Conservation (phyloP, 2,888 invertebrate genomes). For the Pelosia muscerda region DNA sequence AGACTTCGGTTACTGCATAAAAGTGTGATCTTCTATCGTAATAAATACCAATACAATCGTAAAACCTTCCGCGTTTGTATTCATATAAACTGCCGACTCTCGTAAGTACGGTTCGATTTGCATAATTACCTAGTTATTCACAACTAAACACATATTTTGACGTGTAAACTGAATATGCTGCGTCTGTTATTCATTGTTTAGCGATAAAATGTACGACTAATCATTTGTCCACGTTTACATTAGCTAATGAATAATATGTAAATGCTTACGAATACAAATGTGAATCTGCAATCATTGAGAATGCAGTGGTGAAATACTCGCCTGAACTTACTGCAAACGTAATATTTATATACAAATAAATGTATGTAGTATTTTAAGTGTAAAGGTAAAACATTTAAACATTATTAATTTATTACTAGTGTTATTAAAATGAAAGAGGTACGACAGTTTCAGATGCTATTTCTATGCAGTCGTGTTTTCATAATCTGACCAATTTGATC, state of each 20-base stretch:
- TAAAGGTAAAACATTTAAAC: too few species aligned
- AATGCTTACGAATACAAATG: conserved; percentile 7
- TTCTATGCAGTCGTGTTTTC: too few species aligned
- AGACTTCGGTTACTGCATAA: conserved; percentile 18
- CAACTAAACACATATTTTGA: conserved; percentile 43
- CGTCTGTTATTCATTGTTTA: conserved; percentile 26
- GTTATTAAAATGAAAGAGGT: too few species aligned
- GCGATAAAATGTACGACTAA: conserved; percentile 27
- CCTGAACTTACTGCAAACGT: conserved; percentile 77
- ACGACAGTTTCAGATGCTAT: too few species aligned
- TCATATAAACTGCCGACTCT: conserved; percentile 32
- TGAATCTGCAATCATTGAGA: conserved; percentile 71
- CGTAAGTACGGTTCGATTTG: conserved; percentile 40
- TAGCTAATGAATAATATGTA: conserved; percentile 14
- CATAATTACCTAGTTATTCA: conserved; percentile 45
- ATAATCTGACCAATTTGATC: too few species aligned
- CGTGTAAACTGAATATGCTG: conserved; percentile 26
- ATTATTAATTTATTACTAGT: too few species aligned
- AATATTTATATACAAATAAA: too few species aligned
- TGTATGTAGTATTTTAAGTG: neutral
- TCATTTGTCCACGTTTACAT: conserved; percentile 20
- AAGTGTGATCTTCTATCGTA: conserved; percentile 28
- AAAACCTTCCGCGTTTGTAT: conserved; percentile 34
- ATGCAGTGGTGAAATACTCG: conserved; percentile 85
- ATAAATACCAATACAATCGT: conserved; percentile 35